Conservation (phyloP, 2,888 invertebrate genomes). For the Drosophila longiperda region DNA sequence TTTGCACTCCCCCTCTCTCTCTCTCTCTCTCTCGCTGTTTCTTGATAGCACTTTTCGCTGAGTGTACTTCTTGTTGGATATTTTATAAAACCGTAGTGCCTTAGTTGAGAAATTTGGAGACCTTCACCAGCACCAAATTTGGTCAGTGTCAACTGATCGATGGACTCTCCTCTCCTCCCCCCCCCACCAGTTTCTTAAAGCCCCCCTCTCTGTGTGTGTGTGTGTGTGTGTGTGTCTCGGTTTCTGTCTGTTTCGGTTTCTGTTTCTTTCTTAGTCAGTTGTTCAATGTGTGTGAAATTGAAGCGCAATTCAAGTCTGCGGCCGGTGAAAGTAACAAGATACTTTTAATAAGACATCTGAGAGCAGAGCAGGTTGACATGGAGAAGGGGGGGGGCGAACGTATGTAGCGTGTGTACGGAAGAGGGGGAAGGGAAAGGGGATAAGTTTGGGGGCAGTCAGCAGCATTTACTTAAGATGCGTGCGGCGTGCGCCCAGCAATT, state of each 20-base stretch:
- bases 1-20: neutral
- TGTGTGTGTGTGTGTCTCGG: conserved; percentile 1
- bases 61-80: conserved; percentile 10
- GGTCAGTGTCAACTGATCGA: conserved; percentile 55
- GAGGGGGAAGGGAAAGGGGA: no score
- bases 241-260: neutral
- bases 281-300: conserved; percentile 70
- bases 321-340: conserved; percentile 79
- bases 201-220: neutral
- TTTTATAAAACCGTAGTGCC: conserved; percentile 12
- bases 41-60: neutral
- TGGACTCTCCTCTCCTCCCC: neutral
- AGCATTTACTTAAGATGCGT: conserved; percentile 70
- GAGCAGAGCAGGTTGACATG: conserved; percentile 19
- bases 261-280: conserved; percentile 8
- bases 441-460: neutral
- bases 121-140: conserved; percentile 60
- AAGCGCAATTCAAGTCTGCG: conserved; percentile 77
- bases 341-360: conserved; percentile 81
- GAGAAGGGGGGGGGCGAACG: neutral
- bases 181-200: neutral
- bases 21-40: neutral
- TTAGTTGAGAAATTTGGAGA: conserved; percentile 20
- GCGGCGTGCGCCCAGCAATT: conserved; percentile 63
- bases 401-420: neutral